Evolutionary conservation across 1,140 invertebrate genomes (phyloP).

Genomic region (Cotesia typhae): DNA sequence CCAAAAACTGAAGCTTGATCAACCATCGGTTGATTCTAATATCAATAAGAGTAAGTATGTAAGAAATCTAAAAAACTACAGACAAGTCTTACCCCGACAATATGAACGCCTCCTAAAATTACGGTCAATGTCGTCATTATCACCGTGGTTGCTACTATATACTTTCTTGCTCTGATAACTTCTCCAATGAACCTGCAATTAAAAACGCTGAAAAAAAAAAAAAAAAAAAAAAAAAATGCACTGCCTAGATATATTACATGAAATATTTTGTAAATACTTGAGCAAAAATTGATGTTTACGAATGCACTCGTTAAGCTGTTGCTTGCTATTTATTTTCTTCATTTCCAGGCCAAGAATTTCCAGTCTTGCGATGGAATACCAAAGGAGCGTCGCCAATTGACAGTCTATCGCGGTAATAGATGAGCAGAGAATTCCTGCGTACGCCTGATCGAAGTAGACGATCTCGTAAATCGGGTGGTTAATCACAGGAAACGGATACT

Average conservation of each 20-base stretch:
- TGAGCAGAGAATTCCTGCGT: constrained; percentile 46
- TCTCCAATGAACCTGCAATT: constrained; percentile 38
- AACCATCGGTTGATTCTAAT: background rate
- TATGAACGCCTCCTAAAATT: constrained; percentile 46
- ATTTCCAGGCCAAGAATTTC: constrained; percentile 44
- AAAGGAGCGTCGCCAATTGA: constrained; percentile 47
- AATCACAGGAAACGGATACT: constrained; percentile 52
- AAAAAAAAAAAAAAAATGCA: no score
- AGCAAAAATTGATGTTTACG: constrained; percentile 46
- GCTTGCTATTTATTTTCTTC: constrained; percentile 20
- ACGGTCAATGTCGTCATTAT: constrained; percentile 31
- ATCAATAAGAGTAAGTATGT: no score
- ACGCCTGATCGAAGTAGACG: constrained; percentile 51
- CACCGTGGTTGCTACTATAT: constrained; percentile 39
- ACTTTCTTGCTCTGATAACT: constrained; percentile 1
- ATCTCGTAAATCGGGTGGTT: constrained; percentile 42
- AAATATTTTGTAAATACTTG: constrained; percentile 31
- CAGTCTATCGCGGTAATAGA: constrained; percentile 47
- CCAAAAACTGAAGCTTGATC: constrained; percentile 15
- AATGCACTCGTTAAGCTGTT: constrained; percentile 46
- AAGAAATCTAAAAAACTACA: no score
- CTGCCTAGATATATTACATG: no score
- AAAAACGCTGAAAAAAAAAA: background rate
- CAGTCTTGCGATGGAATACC: constrained; percentile 46
- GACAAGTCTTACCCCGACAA: constrained; percentile 42